A percentile compares a stretch with the other conserved stretches of the same genome.
Conservation (phyloP, 1,140 invertebrate species). For the Lucilia sericata region DNA sequence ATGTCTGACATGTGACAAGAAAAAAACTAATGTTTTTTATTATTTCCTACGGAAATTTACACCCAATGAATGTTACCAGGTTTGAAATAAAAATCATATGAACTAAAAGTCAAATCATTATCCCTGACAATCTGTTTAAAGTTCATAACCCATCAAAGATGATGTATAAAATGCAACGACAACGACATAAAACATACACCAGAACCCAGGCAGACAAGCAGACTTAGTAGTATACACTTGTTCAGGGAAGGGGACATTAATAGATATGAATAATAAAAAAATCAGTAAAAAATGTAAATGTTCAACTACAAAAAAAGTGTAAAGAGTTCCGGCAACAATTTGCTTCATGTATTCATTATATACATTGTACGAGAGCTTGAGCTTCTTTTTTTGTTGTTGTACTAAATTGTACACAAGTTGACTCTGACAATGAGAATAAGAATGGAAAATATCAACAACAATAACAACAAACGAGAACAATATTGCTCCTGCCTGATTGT, state of each 20-base stretch:
- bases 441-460: neutral
- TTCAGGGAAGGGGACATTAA: too few species aligned
- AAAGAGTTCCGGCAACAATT: slow-evolving; percentile 1
- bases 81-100: too few species aligned
- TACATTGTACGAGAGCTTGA: neutral
- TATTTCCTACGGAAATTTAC: too few species aligned
- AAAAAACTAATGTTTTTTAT: too few species aligned
- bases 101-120: neutral
- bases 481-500: slow-evolving; percentile 1
- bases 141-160: neutral
- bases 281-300: neutral
- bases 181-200: neutral
- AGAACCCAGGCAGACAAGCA: too few species aligned
- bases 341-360: neutral
- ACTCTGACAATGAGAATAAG: neutral
- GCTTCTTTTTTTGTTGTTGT: neutral
- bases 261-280: neutral
- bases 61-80: too few species aligned
- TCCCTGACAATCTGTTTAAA: slow-evolving; percentile 9
- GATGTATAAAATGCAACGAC: neutral
- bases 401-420: neutral
- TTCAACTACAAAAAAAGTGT: too few species aligned
- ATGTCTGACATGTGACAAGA: too few species aligned
- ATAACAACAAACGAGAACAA: neutral
- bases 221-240: too few species aligned